Evolutionary conservation across 1,140 invertebrate species (phyloP), one percentile per base, ranked within the genome.

Genomic region (Drosophila nigrodunni): DNA sequence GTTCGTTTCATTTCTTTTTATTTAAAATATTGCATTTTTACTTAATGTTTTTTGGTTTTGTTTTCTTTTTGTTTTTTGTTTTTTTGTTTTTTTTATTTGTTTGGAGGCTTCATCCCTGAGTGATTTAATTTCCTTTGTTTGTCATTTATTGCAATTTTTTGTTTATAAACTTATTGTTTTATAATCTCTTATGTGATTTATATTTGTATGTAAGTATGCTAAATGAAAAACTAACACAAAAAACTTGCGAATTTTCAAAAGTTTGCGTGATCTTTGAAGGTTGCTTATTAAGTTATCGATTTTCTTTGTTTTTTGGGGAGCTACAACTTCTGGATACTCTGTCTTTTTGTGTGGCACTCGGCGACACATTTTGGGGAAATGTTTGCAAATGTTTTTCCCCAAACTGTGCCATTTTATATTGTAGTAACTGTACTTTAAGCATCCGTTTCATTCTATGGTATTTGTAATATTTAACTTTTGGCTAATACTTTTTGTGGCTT

Each of bases 41-140:
- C 66, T 80, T 77, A 62, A 68, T 74, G 13, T 69, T 65, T 70
- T 61, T 58, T 39, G 47, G 46, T 49, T 37, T 58, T 75, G 30
- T 58, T 74, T 77, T 15, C 15, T 15, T 15, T 68, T 41, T 50
- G 18, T 61, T 69, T 50, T 46, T 35, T 50, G 59, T 59, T 15
- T 35, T 69, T 52, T 67, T 76, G 78, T 87, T 64, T 78, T 43
- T 64, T 77, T 87, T 87, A 60, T 88, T 88, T 78, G 82, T 88
- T 89, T 89, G 85, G 85, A 89, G 85, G 85, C 85, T 89, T 89
- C 79, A 89, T 89, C 85, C 85, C 85, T 89, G 85, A 89, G 85
- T 89, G 85, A 89, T 89, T 89, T 89, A 89, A 89, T 89, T 89
- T 89, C 85, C 82, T 89, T 89, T 89, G 85, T 89, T 89, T 89